These are phyloP conservation scores for Eulemur coronatus DNA, from an alignment of 2,797 vertebrate genomes.

Conservation along the genomic window DNA sequence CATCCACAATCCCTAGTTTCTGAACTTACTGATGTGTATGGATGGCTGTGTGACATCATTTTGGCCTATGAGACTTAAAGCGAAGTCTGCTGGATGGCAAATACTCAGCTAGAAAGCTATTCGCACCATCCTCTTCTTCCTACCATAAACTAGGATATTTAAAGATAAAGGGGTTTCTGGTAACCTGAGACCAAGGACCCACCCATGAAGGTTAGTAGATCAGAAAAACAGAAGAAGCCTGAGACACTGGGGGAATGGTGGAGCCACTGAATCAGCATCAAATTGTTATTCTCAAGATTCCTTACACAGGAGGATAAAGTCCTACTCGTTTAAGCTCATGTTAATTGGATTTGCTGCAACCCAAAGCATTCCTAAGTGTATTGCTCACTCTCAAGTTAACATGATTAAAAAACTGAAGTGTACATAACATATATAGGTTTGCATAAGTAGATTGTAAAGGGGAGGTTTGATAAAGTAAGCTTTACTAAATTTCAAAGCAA, in stretches of 20 bases:
- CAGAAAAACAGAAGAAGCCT: background rate
- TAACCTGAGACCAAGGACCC: background rate
- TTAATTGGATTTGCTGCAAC: background rate
- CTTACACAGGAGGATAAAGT: background rate
- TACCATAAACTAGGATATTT: background rate
- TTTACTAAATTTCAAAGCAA: background rate
- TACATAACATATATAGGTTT: background rate
- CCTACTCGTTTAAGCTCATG: background rate
- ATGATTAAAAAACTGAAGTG: background rate
- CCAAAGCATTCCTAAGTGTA: background rate
- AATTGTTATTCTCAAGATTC: background rate
- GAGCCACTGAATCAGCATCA: background rate
- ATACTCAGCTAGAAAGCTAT: background rate
- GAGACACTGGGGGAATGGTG: rapidly evolving
- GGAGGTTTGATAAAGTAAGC: background rate
- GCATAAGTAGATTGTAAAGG: background rate
- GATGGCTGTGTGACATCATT: background rate
- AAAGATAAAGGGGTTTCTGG: background rate
- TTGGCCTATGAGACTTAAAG: background rate
- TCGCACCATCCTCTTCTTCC: background rate
- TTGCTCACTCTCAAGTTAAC: background rate
- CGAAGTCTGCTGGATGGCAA: background rate
- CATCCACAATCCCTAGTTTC: background rate
- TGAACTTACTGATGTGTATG: background rate
- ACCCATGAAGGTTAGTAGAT: background rate